Percentiles rank a stretch among this genome's conserved stretches.
phyloP scores from a whole-genome alignment of 2,888 invertebrate species.

The Tetragonula carbonaria region DNA sequence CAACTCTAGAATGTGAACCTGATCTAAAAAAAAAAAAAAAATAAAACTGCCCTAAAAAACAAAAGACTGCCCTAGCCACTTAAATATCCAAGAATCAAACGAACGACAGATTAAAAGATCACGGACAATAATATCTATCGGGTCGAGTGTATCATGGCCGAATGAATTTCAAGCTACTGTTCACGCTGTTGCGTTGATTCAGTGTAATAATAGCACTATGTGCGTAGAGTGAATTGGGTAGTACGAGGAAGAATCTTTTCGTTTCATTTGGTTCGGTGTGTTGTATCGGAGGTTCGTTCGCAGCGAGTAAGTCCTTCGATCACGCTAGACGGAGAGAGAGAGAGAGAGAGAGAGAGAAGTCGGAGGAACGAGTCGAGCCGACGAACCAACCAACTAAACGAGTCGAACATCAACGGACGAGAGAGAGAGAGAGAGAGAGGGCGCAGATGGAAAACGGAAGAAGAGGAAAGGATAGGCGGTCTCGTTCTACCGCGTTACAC shows the following conservation, averaged over 20 bases:
- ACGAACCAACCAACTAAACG: not conserved
- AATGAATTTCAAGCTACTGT: constrained; percentile 36
- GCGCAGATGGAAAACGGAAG: constrained; percentile 55
- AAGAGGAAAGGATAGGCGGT: constrained; percentile 61
- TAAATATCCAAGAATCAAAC: not conserved
- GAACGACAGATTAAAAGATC: not conserved
- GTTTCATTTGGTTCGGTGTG: constrained; percentile 39
- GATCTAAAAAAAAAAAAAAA: not conserved
- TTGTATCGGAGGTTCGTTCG: constrained; percentile 28
- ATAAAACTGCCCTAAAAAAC: not conserved
- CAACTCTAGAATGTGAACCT: not conserved
- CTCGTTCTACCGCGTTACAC: constrained; percentile 75
- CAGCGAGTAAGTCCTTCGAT: constrained; percentile 38
- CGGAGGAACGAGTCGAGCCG: not conserved
- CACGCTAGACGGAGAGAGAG: not conserved
- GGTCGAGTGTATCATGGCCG: constrained; percentile 20
- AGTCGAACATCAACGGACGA: constrained; percentile 25
- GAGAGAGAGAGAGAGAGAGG: constrained; percentile 33
- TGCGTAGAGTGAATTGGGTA: constrained; percentile 6
- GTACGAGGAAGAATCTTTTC: constrained; percentile 48
- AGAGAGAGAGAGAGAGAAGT: not conserved
- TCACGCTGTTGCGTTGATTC: constrained; percentile 36
- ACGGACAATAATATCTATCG: too few relatives aligned
- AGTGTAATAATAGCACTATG: not conserved
- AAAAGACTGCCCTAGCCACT: not conserved